Percentiles rank a stretch among this genome's conserved stretches.
phyloP scores from a whole-genome alignment of 92 coral and sea anemone species.

The Epizoanthus stellaris region DNA sequence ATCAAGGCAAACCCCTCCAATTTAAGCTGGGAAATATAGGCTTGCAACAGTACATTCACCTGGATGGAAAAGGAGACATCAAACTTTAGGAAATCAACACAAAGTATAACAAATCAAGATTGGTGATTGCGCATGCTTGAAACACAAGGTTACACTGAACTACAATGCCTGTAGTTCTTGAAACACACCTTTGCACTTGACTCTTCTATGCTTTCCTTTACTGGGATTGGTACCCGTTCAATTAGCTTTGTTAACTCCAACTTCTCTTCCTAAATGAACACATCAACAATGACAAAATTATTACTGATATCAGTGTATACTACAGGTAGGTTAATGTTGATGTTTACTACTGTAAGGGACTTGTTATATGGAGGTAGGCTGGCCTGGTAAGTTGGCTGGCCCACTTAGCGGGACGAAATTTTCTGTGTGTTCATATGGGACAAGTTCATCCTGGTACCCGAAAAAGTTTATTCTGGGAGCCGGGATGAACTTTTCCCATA shows the following conservation, averaged over 20 bases:
- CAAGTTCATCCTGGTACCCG: no score
- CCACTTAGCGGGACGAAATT: no score
- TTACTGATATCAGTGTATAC: not conserved
- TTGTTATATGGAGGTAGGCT: no score
- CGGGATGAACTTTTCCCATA: no score
- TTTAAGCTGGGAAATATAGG: slow-evolving; percentile 92
- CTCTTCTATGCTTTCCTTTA: slow-evolving; percentile 98
- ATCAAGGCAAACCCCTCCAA: slow-evolving; percentile 97
- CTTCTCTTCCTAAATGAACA: slow-evolving; percentile 81
- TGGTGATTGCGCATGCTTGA: not conserved
- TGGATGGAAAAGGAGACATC: slow-evolving; percentile 12
- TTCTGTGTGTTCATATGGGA: no score
- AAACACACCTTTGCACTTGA: slow-evolving; percentile 93
- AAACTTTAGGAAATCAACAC: not conserved
- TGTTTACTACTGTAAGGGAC: no score
- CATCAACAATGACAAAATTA: not conserved
- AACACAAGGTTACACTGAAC: not conserved
- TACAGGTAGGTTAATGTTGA: no score
- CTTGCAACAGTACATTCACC: slow-evolving; percentile 96
- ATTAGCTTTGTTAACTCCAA: slow-evolving; percentile 87
- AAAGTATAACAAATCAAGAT: not conserved
- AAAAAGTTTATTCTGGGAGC: no score
- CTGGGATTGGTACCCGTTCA: slow-evolving; percentile 98
- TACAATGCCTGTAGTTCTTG: not conserved
- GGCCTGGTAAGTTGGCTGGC: no score